Evolutionary conservation across 2,797 vertebrate genomes (phyloP).

Genomic region (Decapterus maruadsi): DNA sequence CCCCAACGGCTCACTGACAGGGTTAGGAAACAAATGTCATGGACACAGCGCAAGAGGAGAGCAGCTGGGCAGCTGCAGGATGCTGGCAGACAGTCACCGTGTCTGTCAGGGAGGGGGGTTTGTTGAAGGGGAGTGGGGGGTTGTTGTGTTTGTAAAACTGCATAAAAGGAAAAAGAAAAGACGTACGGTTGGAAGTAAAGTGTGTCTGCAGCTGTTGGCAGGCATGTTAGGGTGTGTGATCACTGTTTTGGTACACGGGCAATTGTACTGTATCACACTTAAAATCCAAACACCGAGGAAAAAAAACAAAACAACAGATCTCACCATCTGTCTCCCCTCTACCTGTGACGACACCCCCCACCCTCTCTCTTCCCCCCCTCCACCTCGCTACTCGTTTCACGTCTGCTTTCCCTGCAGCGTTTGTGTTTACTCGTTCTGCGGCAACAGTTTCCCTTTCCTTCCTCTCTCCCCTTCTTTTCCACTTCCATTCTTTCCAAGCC

Average conservation of each 20-base stretch:
- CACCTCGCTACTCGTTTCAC: slow-evolving; percentile 54
- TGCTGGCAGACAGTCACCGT: slow-evolving; percentile 22
- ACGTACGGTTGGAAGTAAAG: background rate
- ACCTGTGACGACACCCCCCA: slow-evolving; percentile 56
- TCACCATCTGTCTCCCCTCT: slow-evolving; percentile 68
- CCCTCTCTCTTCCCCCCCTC: slow-evolving; percentile 12
- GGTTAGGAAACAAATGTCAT: slow-evolving; percentile 66
- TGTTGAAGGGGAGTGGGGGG: too few species aligned
- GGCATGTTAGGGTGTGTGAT: slow-evolving; percentile 39
- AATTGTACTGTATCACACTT: slow-evolving; percentile 44
- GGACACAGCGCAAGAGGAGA: slow-evolving; percentile 19
- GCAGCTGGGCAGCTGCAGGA: slow-evolving; percentile 45
- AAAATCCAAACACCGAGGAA: slow-evolving; percentile 36
- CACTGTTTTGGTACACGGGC: slow-evolving; percentile 42
- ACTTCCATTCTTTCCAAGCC: slow-evolving; percentile 82
- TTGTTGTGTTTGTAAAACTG: background rate
- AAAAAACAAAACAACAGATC: slow-evolving; percentile 20
- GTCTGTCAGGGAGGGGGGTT: background rate
- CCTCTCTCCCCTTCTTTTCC: slow-evolving; percentile 61
- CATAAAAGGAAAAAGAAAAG: slow-evolving; percentile 12
- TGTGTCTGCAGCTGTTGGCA: slow-evolving; percentile 49
- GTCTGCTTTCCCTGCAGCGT: slow-evolving; percentile 71
- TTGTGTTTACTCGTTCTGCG: slow-evolving; percentile 82
- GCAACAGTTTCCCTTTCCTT: slow-evolving; percentile 79
- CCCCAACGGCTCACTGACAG: slow-evolving; percentile 46